phyloP scores from a whole-genome alignment of 2,888 invertebrate genomes.

The Epinotia bilunana region DNA sequence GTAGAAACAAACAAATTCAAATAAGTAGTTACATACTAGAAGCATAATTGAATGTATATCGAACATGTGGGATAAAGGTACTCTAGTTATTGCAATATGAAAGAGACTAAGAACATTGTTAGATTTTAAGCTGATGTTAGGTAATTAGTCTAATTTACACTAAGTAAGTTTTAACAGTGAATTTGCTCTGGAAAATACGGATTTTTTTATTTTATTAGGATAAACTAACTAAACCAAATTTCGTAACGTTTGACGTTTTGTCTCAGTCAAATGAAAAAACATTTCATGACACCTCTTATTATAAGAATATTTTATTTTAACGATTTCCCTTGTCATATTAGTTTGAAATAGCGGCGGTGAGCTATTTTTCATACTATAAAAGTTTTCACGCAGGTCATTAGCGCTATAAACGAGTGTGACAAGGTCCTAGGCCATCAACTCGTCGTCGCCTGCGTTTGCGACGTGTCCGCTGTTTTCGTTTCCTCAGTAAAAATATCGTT shows the following conservation, averaged over 20 bases:
- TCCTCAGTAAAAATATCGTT: conserved; percentile 69
- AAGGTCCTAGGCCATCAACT: conserved; percentile 69
- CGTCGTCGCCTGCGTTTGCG: conserved; percentile 61
- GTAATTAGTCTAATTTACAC: background rate
- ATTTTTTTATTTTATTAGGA: no score
- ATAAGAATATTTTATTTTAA: conserved; percentile 52
- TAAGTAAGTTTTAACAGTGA: background rate
- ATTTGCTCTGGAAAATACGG: background rate
- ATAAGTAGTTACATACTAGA: background rate
- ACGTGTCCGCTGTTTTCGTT: conserved; percentile 56
- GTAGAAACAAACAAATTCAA: background rate
- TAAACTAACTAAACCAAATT: background rate
- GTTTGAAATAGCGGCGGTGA: conserved; percentile 54
- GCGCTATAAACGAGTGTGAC: conserved; percentile 66
- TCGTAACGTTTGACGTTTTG: background rate
- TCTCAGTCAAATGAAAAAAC: conserved; percentile 7
- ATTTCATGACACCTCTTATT: conserved; percentile 19
- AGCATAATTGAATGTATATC: background rate
- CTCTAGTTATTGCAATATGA: background rate
- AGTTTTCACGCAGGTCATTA: conserved; percentile 69
- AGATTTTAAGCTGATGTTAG: background rate
- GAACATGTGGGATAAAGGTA: background rate
- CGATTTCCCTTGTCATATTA: conserved; percentile 56
- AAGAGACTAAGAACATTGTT: background rate
- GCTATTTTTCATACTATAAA: conserved; percentile 71